phyloP scores from a whole-genome alignment of 2,113 vertebrate species.

The Channa argus region DNA sequence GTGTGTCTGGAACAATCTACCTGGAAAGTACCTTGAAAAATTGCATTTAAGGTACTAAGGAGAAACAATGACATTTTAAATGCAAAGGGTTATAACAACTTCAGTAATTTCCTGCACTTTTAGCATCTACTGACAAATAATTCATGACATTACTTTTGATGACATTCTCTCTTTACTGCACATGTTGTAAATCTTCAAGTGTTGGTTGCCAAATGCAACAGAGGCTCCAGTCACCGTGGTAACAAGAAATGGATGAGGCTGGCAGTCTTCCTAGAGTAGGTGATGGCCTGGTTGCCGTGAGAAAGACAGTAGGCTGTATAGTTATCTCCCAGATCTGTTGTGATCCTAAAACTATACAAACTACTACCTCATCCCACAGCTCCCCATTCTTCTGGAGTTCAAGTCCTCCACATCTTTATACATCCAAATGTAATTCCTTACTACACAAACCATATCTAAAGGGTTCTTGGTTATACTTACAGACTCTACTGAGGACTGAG shows the following conservation, averaged over 20 bases:
- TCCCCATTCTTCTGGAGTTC: conserved; percentile 44
- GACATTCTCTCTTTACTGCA: too few species aligned
- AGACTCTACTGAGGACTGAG: background rate
- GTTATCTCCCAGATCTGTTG: conserved; percentile 98
- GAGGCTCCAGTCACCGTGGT: conserved; percentile 28
- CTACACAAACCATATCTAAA: too few species aligned
- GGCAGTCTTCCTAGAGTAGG: background rate
- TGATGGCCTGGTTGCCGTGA: conserved; percentile 78
- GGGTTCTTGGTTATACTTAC: too few species aligned
- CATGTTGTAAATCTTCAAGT: background rate
- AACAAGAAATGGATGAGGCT: conserved; percentile 1
- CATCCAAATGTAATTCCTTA: too few species aligned
- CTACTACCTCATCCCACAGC: conserved; percentile 96
- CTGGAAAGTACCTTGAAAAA: too few species aligned
- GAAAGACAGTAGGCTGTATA: conserved; percentile 99
- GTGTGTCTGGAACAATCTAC: too few species aligned
- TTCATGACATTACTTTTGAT: too few species aligned
- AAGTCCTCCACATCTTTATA: background rate
- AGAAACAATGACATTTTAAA: too few species aligned
- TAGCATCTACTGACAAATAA: too few species aligned
- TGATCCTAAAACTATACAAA: conserved; percentile 99
- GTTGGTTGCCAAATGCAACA: conserved; percentile 33
- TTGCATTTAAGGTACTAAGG: too few species aligned
- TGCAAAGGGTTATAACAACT: too few species aligned
- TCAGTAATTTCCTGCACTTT: too few species aligned